Percentiles rank a stretch among this genome's conserved stretches.
Conservation (phyloP, 2,797 vertebrate genomes). For the Rhyacichthys aspro region DNA sequence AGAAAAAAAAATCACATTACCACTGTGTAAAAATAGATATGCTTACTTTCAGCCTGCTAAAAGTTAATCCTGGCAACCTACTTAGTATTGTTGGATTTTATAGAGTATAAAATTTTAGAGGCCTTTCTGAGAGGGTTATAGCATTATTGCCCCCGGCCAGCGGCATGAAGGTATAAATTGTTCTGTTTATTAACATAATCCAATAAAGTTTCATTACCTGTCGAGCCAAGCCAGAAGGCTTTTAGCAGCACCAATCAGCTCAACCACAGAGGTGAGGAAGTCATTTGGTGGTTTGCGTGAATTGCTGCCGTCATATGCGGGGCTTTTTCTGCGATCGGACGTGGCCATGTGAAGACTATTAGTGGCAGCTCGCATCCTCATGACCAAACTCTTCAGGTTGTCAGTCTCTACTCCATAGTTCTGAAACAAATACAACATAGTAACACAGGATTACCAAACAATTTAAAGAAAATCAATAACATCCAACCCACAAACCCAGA, state of each 20-base stretch:
- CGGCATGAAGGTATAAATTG: conserved; percentile 1
- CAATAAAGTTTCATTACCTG: conserved; percentile 75
- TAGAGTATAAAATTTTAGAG: conserved; percentile 24
- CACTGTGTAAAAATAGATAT: conserved; percentile 28
- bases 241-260: conserved; percentile 95
- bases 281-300: conserved; percentile 92
- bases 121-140: neutral
- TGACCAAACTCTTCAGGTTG: conserved; percentile 92
- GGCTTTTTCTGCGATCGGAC: conserved; percentile 85
- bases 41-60: conserved; percentile 42
- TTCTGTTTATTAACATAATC: no score
- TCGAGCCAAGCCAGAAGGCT: conserved; percentile 95
- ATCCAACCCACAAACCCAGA: no score
- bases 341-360: conserved; percentile 91
- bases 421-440: conserved; percentile 67
- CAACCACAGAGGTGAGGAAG: conserved; percentile 95
- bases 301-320: conserved; percentile 83
- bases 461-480: no score
- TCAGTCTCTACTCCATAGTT: conserved; percentile 97
- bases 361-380: conserved; percentile 89
- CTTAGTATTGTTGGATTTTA: conserved; percentile 48
- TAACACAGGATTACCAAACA: no score
- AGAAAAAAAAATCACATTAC: conserved; percentile 22
- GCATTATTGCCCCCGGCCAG: neutral
- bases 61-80: conserved; percentile 44